Conservation (phyloP, 2,797 vertebrate genomes). For the Spea hammondii region DNA sequence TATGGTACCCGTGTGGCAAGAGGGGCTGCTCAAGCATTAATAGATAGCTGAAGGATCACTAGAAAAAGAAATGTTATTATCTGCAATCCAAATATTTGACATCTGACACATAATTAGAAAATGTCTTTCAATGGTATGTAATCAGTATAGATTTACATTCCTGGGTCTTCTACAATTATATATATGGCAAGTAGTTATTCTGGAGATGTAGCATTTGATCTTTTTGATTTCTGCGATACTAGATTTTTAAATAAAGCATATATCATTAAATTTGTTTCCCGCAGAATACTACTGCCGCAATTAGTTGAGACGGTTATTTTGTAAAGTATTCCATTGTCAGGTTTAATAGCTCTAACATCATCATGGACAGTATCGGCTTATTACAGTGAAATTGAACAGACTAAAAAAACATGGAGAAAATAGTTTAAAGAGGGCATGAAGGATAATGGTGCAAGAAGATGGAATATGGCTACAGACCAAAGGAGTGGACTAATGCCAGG, state of each 20-base stretch:
- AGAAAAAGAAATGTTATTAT: too few species aligned
- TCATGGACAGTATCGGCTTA: background rate
- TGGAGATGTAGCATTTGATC: background rate
- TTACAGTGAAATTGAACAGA: background rate
- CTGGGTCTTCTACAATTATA: background rate
- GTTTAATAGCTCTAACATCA: background rate
- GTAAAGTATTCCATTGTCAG: background rate
- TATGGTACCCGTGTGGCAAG: too few species aligned
- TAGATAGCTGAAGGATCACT: too few species aligned
- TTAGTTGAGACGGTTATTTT: background rate
- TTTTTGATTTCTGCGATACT: background rate
- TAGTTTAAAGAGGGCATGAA: too few species aligned
- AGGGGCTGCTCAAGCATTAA: too few species aligned
- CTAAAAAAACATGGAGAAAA: too few species aligned
- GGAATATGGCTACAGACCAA: too few species aligned
- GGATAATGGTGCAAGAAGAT: too few species aligned
- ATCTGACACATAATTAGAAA: too few species aligned
- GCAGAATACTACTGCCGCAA: background rate
- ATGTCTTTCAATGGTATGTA: too few species aligned
- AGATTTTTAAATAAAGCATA: background rate
- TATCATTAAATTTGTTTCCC: background rate
- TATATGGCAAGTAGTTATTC: background rate
- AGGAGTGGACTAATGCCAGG: too few species aligned
- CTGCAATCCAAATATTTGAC: too few species aligned
- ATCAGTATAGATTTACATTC: background rate